These are phyloP conservation scores for Zosterops pallidus DNA, from an alignment of 2,113 vertebrate genomes.

Conservation along the genomic window DNA sequence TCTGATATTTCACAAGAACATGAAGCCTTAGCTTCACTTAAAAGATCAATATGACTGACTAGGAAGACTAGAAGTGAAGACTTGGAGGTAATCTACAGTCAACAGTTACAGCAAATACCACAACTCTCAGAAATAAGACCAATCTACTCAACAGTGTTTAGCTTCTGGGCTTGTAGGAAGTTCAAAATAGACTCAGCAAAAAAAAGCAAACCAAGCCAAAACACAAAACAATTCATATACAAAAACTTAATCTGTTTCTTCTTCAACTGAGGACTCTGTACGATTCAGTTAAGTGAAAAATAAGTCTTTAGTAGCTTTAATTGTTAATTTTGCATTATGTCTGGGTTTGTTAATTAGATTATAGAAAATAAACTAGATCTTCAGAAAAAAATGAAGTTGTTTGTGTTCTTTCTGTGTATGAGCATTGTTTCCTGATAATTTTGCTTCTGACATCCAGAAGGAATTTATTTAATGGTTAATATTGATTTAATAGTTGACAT, in stretches of 20 bases:
- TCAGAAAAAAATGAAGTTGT: not conserved
- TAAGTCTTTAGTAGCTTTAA: not conserved
- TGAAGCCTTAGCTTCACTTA: not conserved
- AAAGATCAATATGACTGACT: not conserved
- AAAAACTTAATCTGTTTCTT: not conserved
- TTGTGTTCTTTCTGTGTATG: not conserved
- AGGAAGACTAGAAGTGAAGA: not conserved
- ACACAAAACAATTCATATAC: accelerated
- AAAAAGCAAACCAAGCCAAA: not conserved
- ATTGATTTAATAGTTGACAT: not conserved
- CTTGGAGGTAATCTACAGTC: not conserved
- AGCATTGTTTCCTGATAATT: not conserved
- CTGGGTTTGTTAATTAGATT: not conserved
- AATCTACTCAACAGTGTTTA: not conserved
- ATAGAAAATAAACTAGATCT: not conserved
- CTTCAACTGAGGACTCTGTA: not conserved
- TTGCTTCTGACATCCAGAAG: not conserved
- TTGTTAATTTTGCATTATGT: not conserved
- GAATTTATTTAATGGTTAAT: not conserved
- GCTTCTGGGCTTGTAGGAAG: not conserved
- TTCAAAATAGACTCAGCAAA: not conserved
- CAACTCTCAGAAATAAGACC: not conserved
- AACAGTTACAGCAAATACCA: not conserved
- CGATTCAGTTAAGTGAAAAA: not conserved
- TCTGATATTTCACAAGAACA: not conserved